Conservation (phyloP, 2,797 vertebrate species). For the Parauchenoglanis punctatus region DNA sequence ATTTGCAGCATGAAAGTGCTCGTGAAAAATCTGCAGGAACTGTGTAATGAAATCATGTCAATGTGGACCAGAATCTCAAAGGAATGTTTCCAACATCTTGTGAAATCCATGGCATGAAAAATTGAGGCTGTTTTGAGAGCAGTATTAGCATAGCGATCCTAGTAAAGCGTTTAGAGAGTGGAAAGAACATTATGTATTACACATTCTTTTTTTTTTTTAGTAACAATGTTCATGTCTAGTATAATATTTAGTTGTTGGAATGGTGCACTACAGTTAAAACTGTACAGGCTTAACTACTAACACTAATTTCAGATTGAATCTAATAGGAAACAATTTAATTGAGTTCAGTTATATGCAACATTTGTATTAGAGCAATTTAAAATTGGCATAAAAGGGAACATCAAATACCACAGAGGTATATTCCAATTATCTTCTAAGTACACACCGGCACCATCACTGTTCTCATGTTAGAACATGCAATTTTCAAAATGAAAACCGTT, state of each 20-base stretch:
- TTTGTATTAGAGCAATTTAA: not conserved
- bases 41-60: not conserved
- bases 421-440: constrained; percentile 7
- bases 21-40: not conserved
- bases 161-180: not conserved
- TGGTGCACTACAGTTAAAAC: not conserved
- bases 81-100: not conserved
- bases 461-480: constrained; percentile 27
- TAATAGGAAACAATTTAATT: not conserved
- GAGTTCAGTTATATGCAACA: not conserved
- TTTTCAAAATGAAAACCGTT: constrained; percentile 22
- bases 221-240: not conserved
- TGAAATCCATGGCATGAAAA: not conserved
- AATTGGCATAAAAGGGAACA: not conserved
- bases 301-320: not conserved
- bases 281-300: not conserved
- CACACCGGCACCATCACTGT: constrained; percentile 2
- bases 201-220: not conserved
- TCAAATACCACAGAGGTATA: not conserved
- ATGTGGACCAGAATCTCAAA: not conserved
- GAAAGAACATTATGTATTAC: not conserved
- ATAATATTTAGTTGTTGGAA: not conserved
- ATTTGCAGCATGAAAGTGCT: not conserved
- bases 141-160: not conserved
- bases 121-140: not conserved